These are phyloP conservation scores for Ophthalmolycus amberensis DNA, from an alignment of 2,113 vertebrate genomes.

Conservation along the genomic window DNA sequence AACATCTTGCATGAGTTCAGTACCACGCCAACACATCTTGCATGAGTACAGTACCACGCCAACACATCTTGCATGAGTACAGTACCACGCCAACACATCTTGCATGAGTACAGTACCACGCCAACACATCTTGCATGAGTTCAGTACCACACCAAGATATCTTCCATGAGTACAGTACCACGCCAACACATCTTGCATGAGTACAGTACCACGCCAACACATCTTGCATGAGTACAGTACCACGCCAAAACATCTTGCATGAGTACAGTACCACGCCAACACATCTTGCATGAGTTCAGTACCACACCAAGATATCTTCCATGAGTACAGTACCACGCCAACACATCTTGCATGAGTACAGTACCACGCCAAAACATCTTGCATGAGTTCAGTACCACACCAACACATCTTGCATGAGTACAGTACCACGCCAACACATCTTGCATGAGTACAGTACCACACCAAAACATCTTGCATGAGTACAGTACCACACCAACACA, in stretches of 20 bases:
- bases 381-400: too few species aligned
- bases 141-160: background rate
- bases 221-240: background rate
- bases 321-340: too few species aligned
- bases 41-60: too few species aligned
- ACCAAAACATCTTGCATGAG: background rate
- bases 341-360: background rate
- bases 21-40: too few species aligned
- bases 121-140: background rate
- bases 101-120: background rate
- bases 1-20: background rate
- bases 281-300: background rate
- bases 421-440: background rate
- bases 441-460: too few species aligned
- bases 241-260: background rate
- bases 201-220: background rate
- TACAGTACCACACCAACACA: background rate
- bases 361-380: background rate
- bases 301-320: background rate
- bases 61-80: too few species aligned
- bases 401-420: background rate
- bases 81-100: too few species aligned
- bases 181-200: background rate
- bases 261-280: too few species aligned
- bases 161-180: background rate